Conservation (phyloP, 1,140 invertebrate genomes). For the Tyrophagus putrescentiae region DNA sequence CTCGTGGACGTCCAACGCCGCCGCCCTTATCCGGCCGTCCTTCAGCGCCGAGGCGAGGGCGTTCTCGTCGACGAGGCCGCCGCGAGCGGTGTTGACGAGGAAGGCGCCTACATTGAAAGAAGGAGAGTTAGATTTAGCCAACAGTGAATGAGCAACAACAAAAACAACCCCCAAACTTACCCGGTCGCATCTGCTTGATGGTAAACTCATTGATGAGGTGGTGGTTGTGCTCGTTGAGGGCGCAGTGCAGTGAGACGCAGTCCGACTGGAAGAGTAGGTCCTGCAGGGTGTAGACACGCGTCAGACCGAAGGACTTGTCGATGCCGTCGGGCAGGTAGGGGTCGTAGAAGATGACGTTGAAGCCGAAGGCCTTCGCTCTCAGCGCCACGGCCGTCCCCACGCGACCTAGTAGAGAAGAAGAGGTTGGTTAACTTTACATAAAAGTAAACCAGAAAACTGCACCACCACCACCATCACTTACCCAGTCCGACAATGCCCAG, state of each 20-base stretch:
- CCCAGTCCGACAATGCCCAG: slow-evolving; percentile 86
- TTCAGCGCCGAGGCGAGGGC: slow-evolving; percentile 86
- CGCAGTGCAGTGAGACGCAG: slow-evolving; percentile 92
- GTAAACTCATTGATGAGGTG: slow-evolving; percentile 94
- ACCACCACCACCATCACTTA: slow-evolving; percentile 31
- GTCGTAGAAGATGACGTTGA: slow-evolving; percentile 95
- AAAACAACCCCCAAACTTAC: slow-evolving; percentile 31
- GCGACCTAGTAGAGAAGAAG: slow-evolving; percentile 42
- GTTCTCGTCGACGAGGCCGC: slow-evolving; percentile 91
- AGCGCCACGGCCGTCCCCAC: slow-evolving; percentile 89
- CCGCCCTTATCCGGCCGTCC: slow-evolving; percentile 89
- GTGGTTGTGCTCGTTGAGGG: slow-evolving; percentile 91
- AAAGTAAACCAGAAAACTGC: too few species aligned
- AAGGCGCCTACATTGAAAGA: slow-evolving; percentile 91
- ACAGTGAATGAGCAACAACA: background rate
- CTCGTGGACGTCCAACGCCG: slow-evolving; percentile 94
- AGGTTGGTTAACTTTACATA: too few species aligned
- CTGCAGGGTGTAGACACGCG: slow-evolving; percentile 78
- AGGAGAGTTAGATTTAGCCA: background rate
- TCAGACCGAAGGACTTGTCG: slow-evolving; percentile 86
- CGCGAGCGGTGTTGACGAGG: slow-evolving; percentile 94
- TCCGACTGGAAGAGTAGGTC: slow-evolving; percentile 90
- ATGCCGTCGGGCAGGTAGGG: slow-evolving; percentile 89
- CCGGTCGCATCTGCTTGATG: slow-evolving; percentile 77
- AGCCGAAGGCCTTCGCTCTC: slow-evolving; percentile 89